Evolutionary conservation across 1,140 invertebrate species (phyloP), one percentile per base, ranked within the genome.

Genomic region (Danaus plexippus): DNA sequence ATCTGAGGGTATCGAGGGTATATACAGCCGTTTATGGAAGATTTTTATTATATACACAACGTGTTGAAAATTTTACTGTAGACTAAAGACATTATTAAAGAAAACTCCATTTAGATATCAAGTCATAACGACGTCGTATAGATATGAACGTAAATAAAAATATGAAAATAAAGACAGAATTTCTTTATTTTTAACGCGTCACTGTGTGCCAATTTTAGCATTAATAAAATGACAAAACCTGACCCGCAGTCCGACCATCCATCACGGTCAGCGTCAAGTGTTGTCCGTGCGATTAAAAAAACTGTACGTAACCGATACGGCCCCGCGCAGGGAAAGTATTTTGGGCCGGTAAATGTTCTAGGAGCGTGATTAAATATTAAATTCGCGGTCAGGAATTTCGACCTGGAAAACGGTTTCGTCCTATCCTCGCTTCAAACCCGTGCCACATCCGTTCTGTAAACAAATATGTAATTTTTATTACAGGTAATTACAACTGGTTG

Each of bases 301-400:
- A 84, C 72, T 76, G 79, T 70, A 65, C 79, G 72, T 75, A 74
- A 75, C 77, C 67, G 72, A 78, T 75, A 72, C 59, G 67, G 64
- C 71, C 63, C 65, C 70, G 64, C 47, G 73, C 71, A 74, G 44
- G 52, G 41, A 46, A 52, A 55, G 73, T 80, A 84, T 84, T 86
- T 83, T 57, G 77, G 71, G 74, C 63, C 73, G 67, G 79, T 84
- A 82, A 86, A 86, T 80, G 75, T 70, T 80, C 77, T 84, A 86
- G 81, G 83, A 85, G 81, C 80, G 80, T 83, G 73, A 79, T 86
- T 86, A 85, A 86, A 86, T 86, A 86, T 86, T 86, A 84, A 86
- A 85, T 80, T 77, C 75, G 75, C 72, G 77, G 74, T 80, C 75
- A 78, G 80, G 77, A 81, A 82, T 86, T 83, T 83, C 66, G 75